A percentile compares a stretch with the other conserved stretches of the same genome.
Evolutionary conservation across 2,797 vertebrate genomes (phyloP).

Genomic region (Chelmon rostratus): DNA sequence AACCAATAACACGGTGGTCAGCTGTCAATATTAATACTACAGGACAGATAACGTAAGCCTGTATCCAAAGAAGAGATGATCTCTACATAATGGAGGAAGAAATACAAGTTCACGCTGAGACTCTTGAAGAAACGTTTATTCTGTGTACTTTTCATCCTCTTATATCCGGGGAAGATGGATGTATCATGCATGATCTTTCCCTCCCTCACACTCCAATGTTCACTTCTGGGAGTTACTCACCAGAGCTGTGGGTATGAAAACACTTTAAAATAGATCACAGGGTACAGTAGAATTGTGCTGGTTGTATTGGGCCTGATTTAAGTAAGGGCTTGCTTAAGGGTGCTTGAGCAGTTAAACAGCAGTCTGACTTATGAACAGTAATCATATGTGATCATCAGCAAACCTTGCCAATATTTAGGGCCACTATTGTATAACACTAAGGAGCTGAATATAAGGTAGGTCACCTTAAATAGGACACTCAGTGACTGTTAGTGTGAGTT

Average conservation of each 20-base stretch:
- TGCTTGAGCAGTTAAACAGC: neutral
- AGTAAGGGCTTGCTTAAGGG: neutral
- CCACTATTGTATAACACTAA: neutral
- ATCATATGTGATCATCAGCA: neutral
- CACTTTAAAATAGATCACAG: constrained; percentile 35
- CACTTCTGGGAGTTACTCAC: constrained; percentile 25
- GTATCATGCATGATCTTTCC: constrained; percentile 25
- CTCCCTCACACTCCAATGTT: constrained; percentile 17
- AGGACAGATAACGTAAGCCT: neutral
- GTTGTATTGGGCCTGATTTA: neutral
- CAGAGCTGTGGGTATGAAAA: constrained; percentile 14
- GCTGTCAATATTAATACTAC: neutral
- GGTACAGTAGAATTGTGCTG: neutral
- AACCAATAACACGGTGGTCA: neutral
- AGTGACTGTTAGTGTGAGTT: constrained; percentile 38
- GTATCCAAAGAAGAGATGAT: constrained; percentile 19
- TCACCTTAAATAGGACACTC: constrained; percentile 33
- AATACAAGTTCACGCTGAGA: neutral
- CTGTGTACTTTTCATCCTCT: constrained; percentile 5
- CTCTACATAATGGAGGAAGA: constrained; percentile 34
- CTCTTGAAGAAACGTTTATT: constrained; percentile 11
- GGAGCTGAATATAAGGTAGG: constrained; percentile 36
- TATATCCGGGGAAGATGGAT: constrained; percentile 2
- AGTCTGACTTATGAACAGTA: neutral
- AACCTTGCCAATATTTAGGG: constrained; percentile 1